phyloP scores from a whole-genome alignment of 2,113 vertebrate genomes.

The Egretta garzetta region DNA sequence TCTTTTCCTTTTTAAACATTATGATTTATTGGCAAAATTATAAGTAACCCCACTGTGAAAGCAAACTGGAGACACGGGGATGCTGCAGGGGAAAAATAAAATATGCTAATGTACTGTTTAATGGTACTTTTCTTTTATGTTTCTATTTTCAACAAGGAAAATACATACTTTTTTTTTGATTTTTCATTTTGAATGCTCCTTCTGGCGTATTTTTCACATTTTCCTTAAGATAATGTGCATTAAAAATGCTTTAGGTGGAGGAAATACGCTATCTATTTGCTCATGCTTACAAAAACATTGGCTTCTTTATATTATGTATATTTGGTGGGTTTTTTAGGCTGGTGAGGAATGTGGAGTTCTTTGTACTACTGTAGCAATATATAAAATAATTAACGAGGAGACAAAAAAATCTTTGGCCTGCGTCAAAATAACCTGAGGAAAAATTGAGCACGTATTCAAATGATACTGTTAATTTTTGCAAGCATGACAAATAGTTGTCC shows the following conservation, averaged over 20 bases:
- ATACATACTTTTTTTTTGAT: background rate
- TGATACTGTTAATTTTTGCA: background rate
- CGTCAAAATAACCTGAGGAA: background rate
- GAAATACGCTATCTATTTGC: background rate
- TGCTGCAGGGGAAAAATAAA: background rate
- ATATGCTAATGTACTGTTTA: background rate
- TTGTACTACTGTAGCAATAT: background rate
- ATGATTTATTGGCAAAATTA: background rate
- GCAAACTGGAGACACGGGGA: background rate
- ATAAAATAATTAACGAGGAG: background rate
- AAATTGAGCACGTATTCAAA: background rate
- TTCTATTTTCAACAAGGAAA: background rate
- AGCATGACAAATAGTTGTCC: background rate
- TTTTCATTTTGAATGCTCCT: background rate
- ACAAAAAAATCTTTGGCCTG: background rate
- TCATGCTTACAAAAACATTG: background rate
- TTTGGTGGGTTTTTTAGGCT: background rate
- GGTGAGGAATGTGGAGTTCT: background rate
- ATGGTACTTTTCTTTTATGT: background rate
- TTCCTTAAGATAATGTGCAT: background rate
- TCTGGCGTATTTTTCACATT: background rate
- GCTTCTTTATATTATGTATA: background rate
- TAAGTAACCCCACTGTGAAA: background rate
- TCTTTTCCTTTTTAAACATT: background rate
- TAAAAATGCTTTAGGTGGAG: background rate